A percentile compares a stretch with the other conserved stretches of the same genome.
Evolutionary conservation across 1,140 invertebrate species (phyloP).

Genomic region (Oedothorax gibbosus): DNA sequence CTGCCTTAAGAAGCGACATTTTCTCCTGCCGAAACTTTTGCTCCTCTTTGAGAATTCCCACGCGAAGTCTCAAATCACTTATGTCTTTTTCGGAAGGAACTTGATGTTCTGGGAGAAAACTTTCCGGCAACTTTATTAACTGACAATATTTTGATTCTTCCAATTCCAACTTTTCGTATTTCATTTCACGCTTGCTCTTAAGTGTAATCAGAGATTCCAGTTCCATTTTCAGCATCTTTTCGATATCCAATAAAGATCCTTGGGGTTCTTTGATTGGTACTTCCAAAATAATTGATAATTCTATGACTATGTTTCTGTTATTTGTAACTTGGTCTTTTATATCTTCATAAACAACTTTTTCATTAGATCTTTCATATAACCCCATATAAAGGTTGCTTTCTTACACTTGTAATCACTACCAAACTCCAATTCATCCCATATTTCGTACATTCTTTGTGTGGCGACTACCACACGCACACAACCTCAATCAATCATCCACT

Average conservation of each 20-base stretch:
- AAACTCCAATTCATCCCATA: conserved; percentile 45
- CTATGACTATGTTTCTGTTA: conserved; percentile 6
- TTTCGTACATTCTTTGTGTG: conserved; percentile 6
- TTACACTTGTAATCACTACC: conserved; percentile 7
- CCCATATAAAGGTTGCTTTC: conserved; percentile 11
- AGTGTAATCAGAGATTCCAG: conserved; percentile 17
- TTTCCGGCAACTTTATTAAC: conserved; percentile 1
- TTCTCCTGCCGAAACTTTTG: not conserved
- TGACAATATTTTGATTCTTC: conserved; percentile 39
- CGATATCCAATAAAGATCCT: conserved; percentile 18
- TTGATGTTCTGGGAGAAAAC: not conserved
- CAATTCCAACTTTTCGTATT: conserved; percentile 13
- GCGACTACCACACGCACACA: too few species aligned
- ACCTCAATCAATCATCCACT: too few species aligned
- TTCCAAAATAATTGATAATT: conserved; percentile 2
- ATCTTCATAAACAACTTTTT: conserved; percentile 24
- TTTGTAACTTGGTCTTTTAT: not conserved
- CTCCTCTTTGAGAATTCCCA: conserved; percentile 31
- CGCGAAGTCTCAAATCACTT: conserved; percentile 26
- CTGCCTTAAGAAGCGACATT: conserved; percentile 13
- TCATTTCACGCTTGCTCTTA: conserved; percentile 11
- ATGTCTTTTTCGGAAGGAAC: conserved; percentile 38
- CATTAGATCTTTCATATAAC: conserved; percentile 10
- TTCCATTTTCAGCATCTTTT: conserved; percentile 2
- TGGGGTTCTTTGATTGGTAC: not conserved